A percentile compares a stretch with the other conserved stretches of the same genome.
phyloP scores from a whole-genome alignment of 2,888 invertebrate species.

The Spialia ferax region DNA sequence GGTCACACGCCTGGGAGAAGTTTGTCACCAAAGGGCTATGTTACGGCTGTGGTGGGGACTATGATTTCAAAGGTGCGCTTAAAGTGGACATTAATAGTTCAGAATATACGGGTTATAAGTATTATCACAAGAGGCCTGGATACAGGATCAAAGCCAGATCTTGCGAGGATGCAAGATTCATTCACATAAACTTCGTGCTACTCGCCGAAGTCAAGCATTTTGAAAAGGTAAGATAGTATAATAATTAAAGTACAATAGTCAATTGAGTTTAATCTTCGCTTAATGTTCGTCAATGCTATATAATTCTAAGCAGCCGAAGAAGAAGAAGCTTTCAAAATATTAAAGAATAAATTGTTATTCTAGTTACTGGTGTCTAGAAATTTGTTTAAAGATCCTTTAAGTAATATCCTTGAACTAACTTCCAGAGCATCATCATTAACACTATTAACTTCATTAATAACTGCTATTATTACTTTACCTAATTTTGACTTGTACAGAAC shows the following conservation, averaged over 20 bases:
- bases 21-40: slow-evolving; percentile 76
- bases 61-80: slow-evolving; percentile 74
- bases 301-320: not conserved
- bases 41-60: slow-evolving; percentile 79
- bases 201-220: slow-evolving; percentile 88
- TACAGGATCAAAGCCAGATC: slow-evolving; percentile 73
- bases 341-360: not conserved
- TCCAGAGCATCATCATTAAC: slow-evolving; percentile 17
- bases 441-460: slow-evolving; percentile 39
- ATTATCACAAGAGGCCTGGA: slow-evolving; percentile 73
- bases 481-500: slow-evolving; percentile 16
- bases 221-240: slow-evolving; percentile 86
- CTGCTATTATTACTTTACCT: slow-evolving; percentile 34
- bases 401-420: slow-evolving; percentile 17
- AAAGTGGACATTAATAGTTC: slow-evolving; percentile 77
- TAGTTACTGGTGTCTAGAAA: not conserved
- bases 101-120: slow-evolving; percentile 83
- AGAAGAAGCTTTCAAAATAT: not conserved
- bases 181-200: slow-evolving; percentile 88
- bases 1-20: slow-evolving; percentile 62
- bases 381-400: slow-evolving; percentile 23
- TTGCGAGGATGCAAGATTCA: slow-evolving; percentile 88
- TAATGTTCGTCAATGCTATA: not conserved
- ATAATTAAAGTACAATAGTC: not conserved
- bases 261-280: not conserved